Evolutionary conservation across 2,888 invertebrate species (phyloP), one percentile per base, ranked within the genome.

Genomic region (Pyralis farinalis): DNA sequence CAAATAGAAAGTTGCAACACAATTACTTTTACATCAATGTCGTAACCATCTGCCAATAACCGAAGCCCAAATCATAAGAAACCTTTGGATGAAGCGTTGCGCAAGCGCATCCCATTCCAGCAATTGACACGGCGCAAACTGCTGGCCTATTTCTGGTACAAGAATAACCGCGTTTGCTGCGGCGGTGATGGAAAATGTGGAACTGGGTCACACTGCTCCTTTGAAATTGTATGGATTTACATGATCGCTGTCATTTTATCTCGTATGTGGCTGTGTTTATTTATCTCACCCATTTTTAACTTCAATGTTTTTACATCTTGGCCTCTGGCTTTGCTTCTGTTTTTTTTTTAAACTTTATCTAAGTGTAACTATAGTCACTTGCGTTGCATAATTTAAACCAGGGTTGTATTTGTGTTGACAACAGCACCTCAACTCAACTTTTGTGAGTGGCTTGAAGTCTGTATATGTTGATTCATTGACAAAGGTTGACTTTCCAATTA

Each of bases 81-180:
- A n/a, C n/a, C n/a, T n/a, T n/a, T n/a, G 25, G 30, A 34, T 34
- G 25, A 21, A 22, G 8, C 27, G 10, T 39, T 38, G 31, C 43
- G 37, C 28, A 37, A 28, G 28, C 31, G 16, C 28, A 21, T 28
- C 34, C 27, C 33, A 25, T 12, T 37, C 12, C 32, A 39, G 41
- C 31, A 27, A 36, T 35, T 41, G 35, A 36, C 27, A 41, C 25
- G 37, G 12, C 12, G 21, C 37, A 37, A 37, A 37, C 30, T 10
- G 37, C 30, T n/a, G 37, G 21, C 37, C 37, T 30, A 37, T 12
- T 37, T 37, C 22, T 30, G 31, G 12, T 8, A 10, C 21, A 20
- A 8, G 30, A 37, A 37, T 37, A 37, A 30, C 37, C 11, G 12
- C 12, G 37, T 37, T 29, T 29, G 37, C 37, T 16, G 30, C 30